Evolutionary conservation across 2,113 vertebrate species (phyloP), one percentile per base, ranked within the genome.

Genomic region (Nerophis lumbriciformis): DNA sequence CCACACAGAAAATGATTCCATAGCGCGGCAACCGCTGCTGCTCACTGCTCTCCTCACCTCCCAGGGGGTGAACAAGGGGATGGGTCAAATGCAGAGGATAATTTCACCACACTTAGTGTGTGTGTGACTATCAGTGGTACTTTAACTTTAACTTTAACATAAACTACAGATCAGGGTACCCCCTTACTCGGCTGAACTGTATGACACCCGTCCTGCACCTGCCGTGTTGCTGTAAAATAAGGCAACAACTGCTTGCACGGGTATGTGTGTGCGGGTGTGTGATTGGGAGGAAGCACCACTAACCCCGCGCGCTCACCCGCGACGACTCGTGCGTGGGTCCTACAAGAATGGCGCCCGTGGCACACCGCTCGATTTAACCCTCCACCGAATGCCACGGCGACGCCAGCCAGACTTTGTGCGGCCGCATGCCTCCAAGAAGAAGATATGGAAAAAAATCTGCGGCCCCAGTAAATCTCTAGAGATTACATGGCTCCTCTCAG

Each of bases 361-460:
- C 80, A 80, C 78, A 75, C 39, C 8, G 72, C 86, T 85, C 68
- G 28, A 85, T 87, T 88, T 87, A 88, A 86, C 87, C 77, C 79
- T 73, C 81, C 63, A 42, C 68, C 69, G 75, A 85, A 89, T 87
- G 86, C 87, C 86, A 72, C 72, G 8, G 66, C 73, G 91, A 90
- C 90, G 89, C 91, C 91, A 87, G 81, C 12, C 75, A 61, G 85
- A 87, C 88, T 90, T 88, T 90, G 83, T 71, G 76, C 75, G 75
- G 83, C 74, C 79, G 36, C 86, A 88, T 90, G 81, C 84, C 84
- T 84, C 73, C 70, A 71, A 54, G 72, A 59, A 80, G 78, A 76
- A 88, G 89, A 88, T 84, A 88, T 83, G 87, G 90, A 90, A 91
- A 90, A 90, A 87, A 88, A 88, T 90, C 75, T 73, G 75, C 72